Conservation (phyloP, 2,797 vertebrate genomes). For the Melanogrammus aeglefinus region DNA sequence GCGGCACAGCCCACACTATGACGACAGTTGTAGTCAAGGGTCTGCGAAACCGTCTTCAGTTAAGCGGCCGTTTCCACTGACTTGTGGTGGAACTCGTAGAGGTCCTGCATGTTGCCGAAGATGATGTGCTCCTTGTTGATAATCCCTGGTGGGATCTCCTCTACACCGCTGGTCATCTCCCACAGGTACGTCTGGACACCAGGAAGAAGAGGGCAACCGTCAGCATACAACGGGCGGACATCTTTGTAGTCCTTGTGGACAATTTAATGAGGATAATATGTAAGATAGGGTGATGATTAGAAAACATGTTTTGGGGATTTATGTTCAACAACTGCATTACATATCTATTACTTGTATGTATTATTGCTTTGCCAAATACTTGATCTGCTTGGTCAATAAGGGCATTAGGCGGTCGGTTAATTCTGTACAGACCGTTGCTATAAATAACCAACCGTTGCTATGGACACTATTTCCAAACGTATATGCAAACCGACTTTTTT, state of each 20-base stretch:
- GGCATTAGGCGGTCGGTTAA: too few species aligned
- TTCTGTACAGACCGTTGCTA: too few species aligned
- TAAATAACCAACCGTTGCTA: too few species aligned
- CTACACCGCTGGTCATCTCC: slow-evolving; percentile 98
- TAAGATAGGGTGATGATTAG: not conserved
- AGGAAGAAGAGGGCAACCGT: not conserved
- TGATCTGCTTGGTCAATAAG: too few species aligned
- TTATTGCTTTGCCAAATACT: too few species aligned
- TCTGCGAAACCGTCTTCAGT: not conserved
- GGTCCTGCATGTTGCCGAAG: slow-evolving; percentile 99
- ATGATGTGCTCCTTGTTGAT: slow-evolving; percentile 98
- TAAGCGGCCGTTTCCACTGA: slow-evolving; percentile 38
- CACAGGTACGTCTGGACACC: slow-evolving; percentile 89
- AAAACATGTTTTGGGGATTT: not conserved
- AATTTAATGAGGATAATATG: not conserved
- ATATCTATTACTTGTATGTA: not conserved
- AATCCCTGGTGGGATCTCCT: slow-evolving; percentile 96
- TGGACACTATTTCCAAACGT: too few species aligned
- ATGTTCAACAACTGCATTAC: not conserved
- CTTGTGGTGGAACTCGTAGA: slow-evolving; percentile 95
- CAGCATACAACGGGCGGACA: not conserved
- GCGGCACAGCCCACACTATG: not conserved
- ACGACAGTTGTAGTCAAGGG: not conserved
- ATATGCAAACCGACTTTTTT: too few species aligned
- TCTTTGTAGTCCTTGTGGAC: not conserved